Conservation (phyloP, 1,140 invertebrate species). For the Papilio polyxenes region DNA sequence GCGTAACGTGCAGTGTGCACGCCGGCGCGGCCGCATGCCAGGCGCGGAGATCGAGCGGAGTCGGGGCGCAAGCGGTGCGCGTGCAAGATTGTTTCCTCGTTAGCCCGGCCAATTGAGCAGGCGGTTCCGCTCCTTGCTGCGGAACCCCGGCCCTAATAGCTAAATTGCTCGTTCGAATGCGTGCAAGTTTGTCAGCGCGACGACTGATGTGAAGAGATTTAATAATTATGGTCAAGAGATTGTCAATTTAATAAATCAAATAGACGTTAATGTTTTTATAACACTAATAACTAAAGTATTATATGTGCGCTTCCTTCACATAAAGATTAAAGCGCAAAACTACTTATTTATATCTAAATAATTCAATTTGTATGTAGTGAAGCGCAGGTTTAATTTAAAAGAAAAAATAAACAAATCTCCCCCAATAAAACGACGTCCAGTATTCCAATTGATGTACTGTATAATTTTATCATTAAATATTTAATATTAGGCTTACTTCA, state of each 20-base stretch:
- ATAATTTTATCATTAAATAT: constrained; percentile 17
- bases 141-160: constrained; percentile 66
- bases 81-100: constrained; percentile 80
- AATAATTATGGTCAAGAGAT: background rate
- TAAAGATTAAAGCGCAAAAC: no score
- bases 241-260: background rate
- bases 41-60: constrained; percentile 67
- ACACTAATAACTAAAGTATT: no score
- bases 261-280: background rate
- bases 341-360: no score
- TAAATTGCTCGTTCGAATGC: constrained; percentile 61
- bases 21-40: constrained; percentile 26
- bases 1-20: constrained; percentile 41
- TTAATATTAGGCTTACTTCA: constrained; percentile 15
- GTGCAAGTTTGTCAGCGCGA: constrained; percentile 34
- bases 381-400: background rate
- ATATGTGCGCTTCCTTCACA: no score
- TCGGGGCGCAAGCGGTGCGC: constrained; percentile 74
- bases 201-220: constrained; percentile 8
- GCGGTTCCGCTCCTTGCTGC: constrained; percentile 71
- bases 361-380: no score
- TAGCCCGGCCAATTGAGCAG: constrained; percentile 72
- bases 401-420: background rate
- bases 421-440: background rate
- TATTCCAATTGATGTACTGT: constrained; percentile 2